Percentiles rank a stretch among this genome's conserved stretches.
Evolutionary conservation across 2,888 invertebrate genomes (phyloP).

Genomic region (Oscheius onirici): DNA sequence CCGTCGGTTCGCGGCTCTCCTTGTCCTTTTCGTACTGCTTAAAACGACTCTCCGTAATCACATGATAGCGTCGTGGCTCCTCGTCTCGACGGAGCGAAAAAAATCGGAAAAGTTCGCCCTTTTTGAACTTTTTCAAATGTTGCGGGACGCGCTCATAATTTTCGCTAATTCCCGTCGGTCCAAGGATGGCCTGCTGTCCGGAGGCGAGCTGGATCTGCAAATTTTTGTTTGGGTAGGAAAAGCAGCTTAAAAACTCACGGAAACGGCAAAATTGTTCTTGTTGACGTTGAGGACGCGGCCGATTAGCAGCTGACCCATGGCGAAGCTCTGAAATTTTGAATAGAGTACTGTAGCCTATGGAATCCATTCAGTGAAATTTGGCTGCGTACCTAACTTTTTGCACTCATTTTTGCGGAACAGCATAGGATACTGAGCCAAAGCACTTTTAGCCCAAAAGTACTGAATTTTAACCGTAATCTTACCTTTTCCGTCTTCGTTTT

Average conservation of each 20-base stretch:
- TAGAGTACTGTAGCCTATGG: too few species aligned
- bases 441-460: too few species aligned
- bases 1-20: constrained; percentile 21
- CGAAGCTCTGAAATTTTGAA: constrained; percentile 5
- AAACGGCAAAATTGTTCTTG: background rate
- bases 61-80: constrained; percentile 35
- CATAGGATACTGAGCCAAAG: too few species aligned
- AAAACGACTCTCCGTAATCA: constrained; percentile 31
- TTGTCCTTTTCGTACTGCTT: background rate
- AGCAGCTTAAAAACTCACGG: background rate
- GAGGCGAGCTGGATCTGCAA: constrained; percentile 37
- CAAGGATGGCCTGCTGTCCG: constrained; percentile 46
- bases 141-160: constrained; percentile 42
- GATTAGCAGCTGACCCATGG: constrained; percentile 5
- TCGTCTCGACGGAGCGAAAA: constrained; percentile 17
- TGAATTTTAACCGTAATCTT: too few species aligned
- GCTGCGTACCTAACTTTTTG: too few species aligned
- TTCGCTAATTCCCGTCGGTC: constrained; percentile 41
- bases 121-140: constrained; percentile 28
- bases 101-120: constrained; percentile 33
- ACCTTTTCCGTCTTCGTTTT: background rate
- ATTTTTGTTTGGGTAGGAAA: background rate
- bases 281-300: constrained; percentile 22
- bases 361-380: too few species aligned
- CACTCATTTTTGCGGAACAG: too few species aligned